Base-by-base conservation (phyloP, 1,140 invertebrate species). In the Forficula auricularia region DNA sequence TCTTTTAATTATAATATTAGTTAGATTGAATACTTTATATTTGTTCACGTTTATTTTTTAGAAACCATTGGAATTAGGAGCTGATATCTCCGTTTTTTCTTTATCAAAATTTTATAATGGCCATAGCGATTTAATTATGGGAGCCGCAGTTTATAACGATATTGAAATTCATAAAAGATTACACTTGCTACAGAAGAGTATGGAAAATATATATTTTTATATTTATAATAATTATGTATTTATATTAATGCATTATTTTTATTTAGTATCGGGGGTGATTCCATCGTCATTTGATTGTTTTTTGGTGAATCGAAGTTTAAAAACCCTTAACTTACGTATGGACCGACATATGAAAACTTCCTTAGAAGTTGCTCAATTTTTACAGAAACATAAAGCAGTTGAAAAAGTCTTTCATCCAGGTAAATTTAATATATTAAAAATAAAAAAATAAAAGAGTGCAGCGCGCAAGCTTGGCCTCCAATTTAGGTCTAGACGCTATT, bases 41-140 rank as follows among this genome's bases (percentile, higher is more conserved):
- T 31, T 44, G 16, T 19, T 14, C 22, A 27, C 22, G 10, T 27
- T 27, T 27, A 47, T 27, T 27, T 27, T 27, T 37, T 49, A 85
- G 77, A 70, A 76, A 48, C 94, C 95, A 2, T 60, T 98, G 18
- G 72, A 77, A 14, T 66, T 94, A 19, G 95, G 94, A 7, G 92
- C 85, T 2, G 92, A 98, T 63, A 70, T 97, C 36, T 78, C 82
- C 1, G 63, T 89, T 48, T 92, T 98, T 64, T 98, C 94, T 0
- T 52, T 95, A 18, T 95, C 91, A 0, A 98, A 98, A 62, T 98
- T 97, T 55, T 91, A 98, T 76, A 98, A 98, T 62, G 94, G 94
- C 0, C 94, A 98, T 61, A 82, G 85, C 1, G 95, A 99, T 67
- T 82, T 96, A 35, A 78, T 98, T 1, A 98, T 98, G 94, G 94